Base-by-base conservation (phyloP, 2,888 invertebrate species). In the Habroteleia sp. region DNA sequence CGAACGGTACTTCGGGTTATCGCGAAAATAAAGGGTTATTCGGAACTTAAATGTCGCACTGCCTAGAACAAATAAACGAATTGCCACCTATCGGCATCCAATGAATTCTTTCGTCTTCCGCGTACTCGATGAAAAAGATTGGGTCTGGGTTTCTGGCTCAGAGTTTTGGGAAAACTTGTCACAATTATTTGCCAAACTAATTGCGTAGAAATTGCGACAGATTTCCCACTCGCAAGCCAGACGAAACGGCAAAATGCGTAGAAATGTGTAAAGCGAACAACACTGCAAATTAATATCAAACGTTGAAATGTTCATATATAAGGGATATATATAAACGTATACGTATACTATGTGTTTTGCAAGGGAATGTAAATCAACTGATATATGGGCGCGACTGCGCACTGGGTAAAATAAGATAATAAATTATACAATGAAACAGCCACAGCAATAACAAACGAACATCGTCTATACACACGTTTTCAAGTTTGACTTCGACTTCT, bases 31-130 rank as follows among this genome's bases (percentile, higher is more conserved):
- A 58, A 27, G 14, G 48, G 44, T 65, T 63, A 66, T 62, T 72
- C 52, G 72, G 41, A 72, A 68, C 52, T 62, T 68, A 54, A 68
- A 68, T 68, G 52, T 62, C 68, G 39, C 76, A 76, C 76, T 76
- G 76, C 75, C 75, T 66, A 72, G 66, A 76, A 76, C 46, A 41
- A 66, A 74, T 52, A 75, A 75, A 76, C 71, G 66, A 71, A 76
- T 76, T 76, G 75, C 76, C 76, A 76, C 2, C 66, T 68, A 68
- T 56, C 71, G 71, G 75, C 71, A 72, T 42, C 63, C 58, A 74
- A 69, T 74, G 39, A 74, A 74, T 69, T 74, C 68, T 74, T 74
- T 74, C 71, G 76, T 76, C 76, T 72, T 76, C 76, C 76, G 76
- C 46, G 54, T 58, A 69, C 54, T 58, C 44, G 52, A 46, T 46